Evolutionary conservation across 2,113 vertebrate genomes (phyloP).

Genomic region (Taurulus bubalis): DNA sequence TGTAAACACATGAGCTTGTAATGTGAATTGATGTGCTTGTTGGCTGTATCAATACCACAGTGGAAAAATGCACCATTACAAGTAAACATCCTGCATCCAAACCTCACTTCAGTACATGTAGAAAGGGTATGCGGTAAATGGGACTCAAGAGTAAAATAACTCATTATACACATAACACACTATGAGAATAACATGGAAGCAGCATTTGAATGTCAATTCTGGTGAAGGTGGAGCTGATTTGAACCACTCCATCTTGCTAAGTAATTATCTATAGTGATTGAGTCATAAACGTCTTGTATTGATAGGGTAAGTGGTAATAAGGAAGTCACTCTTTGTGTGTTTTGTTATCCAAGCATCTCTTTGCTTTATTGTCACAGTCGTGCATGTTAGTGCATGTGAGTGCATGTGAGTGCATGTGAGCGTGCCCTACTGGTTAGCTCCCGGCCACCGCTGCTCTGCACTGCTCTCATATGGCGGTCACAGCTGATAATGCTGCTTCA

Average conservation of each 20-base stretch:
- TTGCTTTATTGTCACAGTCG: too few relatives aligned
- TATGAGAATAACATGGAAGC: neutral
- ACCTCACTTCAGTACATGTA: neutral
- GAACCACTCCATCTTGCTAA: neutral
- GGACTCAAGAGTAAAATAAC: neutral
- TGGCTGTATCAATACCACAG: neutral
- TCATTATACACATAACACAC: neutral
- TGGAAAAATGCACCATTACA: neutral
- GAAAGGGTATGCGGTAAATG: neutral
- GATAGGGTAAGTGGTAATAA: neutral
- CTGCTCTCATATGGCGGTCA: neutral
- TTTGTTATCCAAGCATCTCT: neutral
- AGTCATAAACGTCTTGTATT: neutral
- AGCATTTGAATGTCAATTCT: neutral
- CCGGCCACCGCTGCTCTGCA: neutral
- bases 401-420: too few relatives aligned
- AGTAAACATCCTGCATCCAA: neutral
- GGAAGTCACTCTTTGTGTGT: neutral
- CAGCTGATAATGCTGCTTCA: neutral
- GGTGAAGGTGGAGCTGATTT: neutral
- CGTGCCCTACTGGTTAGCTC: too few relatives aligned
- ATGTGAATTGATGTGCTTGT: slow-evolving; percentile 41
- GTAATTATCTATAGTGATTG: neutral
- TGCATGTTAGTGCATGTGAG: too few relatives aligned
- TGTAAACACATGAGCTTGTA: slow-evolving; percentile 64